Evolutionary conservation across 2,113 vertebrate species (phyloP).

Genomic region (Narcine bancroftii): DNA sequence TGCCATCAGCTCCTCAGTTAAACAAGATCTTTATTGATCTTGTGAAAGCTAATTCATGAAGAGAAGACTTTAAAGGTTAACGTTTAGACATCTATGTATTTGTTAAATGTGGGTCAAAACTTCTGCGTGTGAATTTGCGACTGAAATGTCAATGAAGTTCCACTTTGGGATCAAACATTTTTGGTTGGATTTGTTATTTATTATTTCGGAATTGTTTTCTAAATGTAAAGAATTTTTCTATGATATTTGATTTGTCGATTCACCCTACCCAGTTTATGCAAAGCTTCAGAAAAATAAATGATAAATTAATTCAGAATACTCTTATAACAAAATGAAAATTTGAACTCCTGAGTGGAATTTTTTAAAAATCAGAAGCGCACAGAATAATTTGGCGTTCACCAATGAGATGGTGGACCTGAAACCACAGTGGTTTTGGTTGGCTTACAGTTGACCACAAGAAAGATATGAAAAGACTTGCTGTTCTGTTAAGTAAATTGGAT

Average conservation of each 20-base stretch:
- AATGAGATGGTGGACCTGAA: neutral
- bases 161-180: neutral
- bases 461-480: neutral
- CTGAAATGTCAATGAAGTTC: neutral
- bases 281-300: neutral
- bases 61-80: neutral
- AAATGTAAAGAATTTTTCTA: neutral
- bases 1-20: neutral
- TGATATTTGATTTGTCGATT: neutral
- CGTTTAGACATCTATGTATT: neutral
- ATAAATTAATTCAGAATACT: neutral
- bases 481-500: neutral
- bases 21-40: neutral
- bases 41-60: neutral
- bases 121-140: neutral
- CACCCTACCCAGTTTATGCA: neutral
- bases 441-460: neutral
- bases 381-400: neutral
- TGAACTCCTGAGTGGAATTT: neutral
- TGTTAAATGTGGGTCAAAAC: conserved; percentile 2
- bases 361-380: neutral
- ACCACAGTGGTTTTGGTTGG: neutral
- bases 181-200: neutral
- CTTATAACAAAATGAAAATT: neutral
- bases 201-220: neutral